phyloP scores from a whole-genome alignment of 2,113 vertebrate genomes.

The Suncus etruscus region DNA sequence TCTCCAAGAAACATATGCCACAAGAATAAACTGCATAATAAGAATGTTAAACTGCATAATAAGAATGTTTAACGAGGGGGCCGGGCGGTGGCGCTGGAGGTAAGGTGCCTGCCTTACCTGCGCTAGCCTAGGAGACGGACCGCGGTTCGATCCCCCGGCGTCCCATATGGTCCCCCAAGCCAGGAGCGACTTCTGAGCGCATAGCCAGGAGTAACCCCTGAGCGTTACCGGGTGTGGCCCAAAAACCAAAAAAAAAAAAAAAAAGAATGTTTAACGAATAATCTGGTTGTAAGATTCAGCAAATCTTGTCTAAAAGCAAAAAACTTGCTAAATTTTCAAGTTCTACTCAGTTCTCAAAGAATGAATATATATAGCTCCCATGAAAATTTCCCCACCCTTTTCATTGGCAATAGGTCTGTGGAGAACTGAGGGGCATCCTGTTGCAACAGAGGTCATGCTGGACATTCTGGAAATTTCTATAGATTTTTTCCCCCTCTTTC shows the following conservation, averaged over 20 bases:
- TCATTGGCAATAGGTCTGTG: conserved; percentile 34
- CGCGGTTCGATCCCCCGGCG: too few species aligned
- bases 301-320: conserved; percentile 5
- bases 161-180: too few species aligned
- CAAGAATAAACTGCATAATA: neutral
- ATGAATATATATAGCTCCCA: conserved; percentile 45
- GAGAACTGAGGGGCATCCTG: neutral
- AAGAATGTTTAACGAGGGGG: too few species aligned
- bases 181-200: too few species aligned
- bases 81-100: too few species aligned
- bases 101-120: too few species aligned
- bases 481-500: conserved; percentile 50
- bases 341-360: conserved; percentile 35
- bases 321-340: conserved; percentile 33
- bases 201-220: too few species aligned
- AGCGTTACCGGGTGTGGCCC: too few species aligned
- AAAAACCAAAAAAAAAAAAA: too few species aligned
- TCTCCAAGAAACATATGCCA: neutral
- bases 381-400: conserved; percentile 53
- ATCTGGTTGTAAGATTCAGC: neutral
- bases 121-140: too few species aligned
- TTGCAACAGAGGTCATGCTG: conserved; percentile 45
- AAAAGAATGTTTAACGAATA: neutral
- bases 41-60: neutral
- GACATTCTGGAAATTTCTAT: conserved; percentile 59